Conservation (phyloP, 1,140 invertebrate species). For the Ceratosolen solmsi region DNA sequence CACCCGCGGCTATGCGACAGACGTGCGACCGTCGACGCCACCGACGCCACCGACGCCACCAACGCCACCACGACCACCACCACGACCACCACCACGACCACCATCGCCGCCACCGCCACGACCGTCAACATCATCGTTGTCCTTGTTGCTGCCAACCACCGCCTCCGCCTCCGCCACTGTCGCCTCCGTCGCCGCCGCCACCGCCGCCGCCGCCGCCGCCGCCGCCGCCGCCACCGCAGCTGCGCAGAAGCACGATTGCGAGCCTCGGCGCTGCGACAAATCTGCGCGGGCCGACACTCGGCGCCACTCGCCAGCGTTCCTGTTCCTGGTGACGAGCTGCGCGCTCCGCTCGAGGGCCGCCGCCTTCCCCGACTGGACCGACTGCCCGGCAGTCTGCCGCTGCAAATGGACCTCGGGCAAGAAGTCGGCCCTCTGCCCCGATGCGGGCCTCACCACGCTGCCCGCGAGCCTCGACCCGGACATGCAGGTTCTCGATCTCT, state of each 20-base stretch:
- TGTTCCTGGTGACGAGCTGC: constrained; percentile 56
- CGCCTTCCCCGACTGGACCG: constrained; percentile 83
- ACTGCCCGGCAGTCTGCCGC: constrained; percentile 85
- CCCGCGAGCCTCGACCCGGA: constrained; percentile 84
- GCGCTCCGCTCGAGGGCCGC: constrained; percentile 64
- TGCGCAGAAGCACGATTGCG: not conserved
- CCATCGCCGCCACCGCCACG: not conserved
- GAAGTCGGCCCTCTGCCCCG: constrained; percentile 87
- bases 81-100: not conserved
- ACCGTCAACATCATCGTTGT: not conserved
- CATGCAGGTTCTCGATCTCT: constrained; percentile 89
- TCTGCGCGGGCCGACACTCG: constrained; percentile 14
- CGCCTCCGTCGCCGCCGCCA: not conserved
- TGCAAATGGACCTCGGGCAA: constrained; percentile 93
- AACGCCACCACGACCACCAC: not conserved
- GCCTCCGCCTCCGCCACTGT: not conserved
- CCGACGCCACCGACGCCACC: not conserved
- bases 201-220: not conserved
- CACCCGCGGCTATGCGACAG: constrained; percentile 36
- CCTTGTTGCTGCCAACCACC: not conserved
- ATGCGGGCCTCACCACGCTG: constrained; percentile 82
- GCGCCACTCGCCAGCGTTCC: constrained; percentile 50
- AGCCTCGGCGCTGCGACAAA: constrained; percentile 36
- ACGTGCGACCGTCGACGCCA: not conserved
- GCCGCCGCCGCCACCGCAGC: not conserved